Conservation (phyloP, 2,888 invertebrate species). For the Luperina nickerlii region DNA sequence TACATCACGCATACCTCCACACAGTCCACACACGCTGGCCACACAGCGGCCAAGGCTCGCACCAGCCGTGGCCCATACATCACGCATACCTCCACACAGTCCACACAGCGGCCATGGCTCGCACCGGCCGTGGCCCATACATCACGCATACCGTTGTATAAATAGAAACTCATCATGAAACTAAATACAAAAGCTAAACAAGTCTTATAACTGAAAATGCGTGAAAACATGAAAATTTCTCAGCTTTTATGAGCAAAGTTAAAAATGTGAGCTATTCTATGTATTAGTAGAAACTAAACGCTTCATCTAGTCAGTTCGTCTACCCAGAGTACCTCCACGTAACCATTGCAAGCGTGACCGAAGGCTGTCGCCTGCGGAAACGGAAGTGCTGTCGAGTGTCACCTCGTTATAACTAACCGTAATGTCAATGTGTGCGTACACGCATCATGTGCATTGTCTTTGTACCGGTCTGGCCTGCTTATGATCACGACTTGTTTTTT, state of each 20-base stretch:
- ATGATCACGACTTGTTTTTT: not conserved
- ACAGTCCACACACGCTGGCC: too few species aligned
- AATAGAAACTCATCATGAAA: not conserved
- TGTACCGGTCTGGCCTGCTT: not conserved
- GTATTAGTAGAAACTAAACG: not conserved
- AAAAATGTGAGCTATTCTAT: not conserved
- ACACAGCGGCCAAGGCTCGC: too few species aligned
- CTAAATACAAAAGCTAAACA: not conserved
- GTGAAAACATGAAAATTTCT: not conserved
- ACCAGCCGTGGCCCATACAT: too few species aligned
- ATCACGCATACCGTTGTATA: conserved; percentile 26
- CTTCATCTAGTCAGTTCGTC: not conserved
- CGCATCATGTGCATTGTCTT: not conserved
- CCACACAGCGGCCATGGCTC: too few species aligned
- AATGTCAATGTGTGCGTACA: not conserved
- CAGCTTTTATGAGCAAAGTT: not conserved
- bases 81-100: too few species aligned
- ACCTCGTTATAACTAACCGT: conserved; percentile 31
- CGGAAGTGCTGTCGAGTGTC: conserved; percentile 54
- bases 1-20: conserved; percentile 43
- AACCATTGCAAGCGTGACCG: conserved; percentile 48
- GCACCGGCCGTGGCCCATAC: too few species aligned
- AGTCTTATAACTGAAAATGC: not conserved
- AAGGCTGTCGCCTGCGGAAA: conserved; percentile 60
- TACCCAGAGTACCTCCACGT: conserved; percentile 7